Conservation (phyloP, 1,140 invertebrate species). For the Bombus turneri region DNA sequence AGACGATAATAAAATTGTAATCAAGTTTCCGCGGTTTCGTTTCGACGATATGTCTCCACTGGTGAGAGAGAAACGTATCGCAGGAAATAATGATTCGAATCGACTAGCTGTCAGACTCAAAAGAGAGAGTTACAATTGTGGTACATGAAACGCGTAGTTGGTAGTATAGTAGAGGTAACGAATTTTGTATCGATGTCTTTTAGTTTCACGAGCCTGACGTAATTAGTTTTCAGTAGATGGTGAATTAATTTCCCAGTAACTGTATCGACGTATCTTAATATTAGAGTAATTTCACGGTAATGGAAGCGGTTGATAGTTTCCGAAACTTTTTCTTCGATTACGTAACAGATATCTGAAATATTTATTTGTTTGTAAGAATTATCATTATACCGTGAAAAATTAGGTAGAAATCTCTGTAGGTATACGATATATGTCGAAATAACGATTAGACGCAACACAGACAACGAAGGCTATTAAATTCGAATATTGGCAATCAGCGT, state of each 20-base stretch:
- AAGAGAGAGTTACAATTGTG: neutral
- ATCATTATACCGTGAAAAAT: too few relatives aligned
- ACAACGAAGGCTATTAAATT: too few relatives aligned
- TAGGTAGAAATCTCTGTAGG: too few relatives aligned
- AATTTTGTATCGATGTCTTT: neutral
- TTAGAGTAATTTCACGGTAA: neutral
- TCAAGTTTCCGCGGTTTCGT: constrained; percentile 24
- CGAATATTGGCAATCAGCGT: neutral
- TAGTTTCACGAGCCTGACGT: neutral
- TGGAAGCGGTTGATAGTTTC: neutral
- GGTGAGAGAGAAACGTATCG: neutral
- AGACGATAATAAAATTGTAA: constrained; percentile 25
- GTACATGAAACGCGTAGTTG: neutral
- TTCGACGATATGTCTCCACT: neutral
- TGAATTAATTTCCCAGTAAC: neutral
- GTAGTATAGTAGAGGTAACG: constrained; percentile 5
- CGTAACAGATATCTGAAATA: neutral
- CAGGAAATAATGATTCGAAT: constrained; percentile 33
- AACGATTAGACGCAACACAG: too few relatives aligned
- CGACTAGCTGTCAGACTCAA: constrained; percentile 3
- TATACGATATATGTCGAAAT: rapidly evolving
- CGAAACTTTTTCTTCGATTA: neutral
- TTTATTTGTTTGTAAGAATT: too few relatives aligned
- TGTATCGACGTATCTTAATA: neutral
- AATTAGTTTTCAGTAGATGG: neutral